Evolutionary conservation across 1,140 invertebrate species (phyloP), one percentile per base, ranked within the genome.

Genomic region (Bombus turneri): DNA sequence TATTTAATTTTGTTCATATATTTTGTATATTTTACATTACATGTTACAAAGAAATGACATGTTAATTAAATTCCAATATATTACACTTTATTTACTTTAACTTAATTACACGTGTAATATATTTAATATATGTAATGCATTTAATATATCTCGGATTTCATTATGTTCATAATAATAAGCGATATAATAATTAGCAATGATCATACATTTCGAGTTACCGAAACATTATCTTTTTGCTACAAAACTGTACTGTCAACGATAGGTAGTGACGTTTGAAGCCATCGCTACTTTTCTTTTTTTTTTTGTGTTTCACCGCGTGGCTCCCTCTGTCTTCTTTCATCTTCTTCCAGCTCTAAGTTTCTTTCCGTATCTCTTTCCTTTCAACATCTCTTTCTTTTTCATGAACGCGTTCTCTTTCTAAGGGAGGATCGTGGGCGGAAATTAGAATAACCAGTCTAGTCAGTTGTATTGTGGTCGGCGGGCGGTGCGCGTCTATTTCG

Each of bases 361-460:
- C 53, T 69, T 34, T 81, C 15, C 64, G 43, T 53, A 72, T 75
- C 79, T 79, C 75, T 83, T 69, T 79, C 39, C 15, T 62, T 37
- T 47, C 9, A 37, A 9, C n/a, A 8, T 37, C 39, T 87, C 81
- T 79, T 68, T 43, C 76, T 77, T 64, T 25, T 25, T n/a, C 25
- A 18, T 43, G 53, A 74, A 62, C 81, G 43, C 47, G 72, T 81
- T 64, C 81, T 77, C 86, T 64, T n/a, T 88, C 76, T 4, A 77
- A 77, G 69, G 73, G 80, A 82, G 57, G 74, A 87, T 91, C 88
- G 92, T 93, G 92, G 91, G 91, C 92, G 92, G 92, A 93, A 92
- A 92, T 92, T 89, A 88, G 89, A 89, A 91, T 89, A 93, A 92
- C 91, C 91, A 88, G 89, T 89, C 90, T 81, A 88, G 90, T 92